A percentile compares a stretch with the other conserved stretches of the same genome.
These are phyloP conservation scores for Actenoides lindsayi DNA, from an alignment of 2,113 vertebrate genomes.

Conservation along the genomic window DNA sequence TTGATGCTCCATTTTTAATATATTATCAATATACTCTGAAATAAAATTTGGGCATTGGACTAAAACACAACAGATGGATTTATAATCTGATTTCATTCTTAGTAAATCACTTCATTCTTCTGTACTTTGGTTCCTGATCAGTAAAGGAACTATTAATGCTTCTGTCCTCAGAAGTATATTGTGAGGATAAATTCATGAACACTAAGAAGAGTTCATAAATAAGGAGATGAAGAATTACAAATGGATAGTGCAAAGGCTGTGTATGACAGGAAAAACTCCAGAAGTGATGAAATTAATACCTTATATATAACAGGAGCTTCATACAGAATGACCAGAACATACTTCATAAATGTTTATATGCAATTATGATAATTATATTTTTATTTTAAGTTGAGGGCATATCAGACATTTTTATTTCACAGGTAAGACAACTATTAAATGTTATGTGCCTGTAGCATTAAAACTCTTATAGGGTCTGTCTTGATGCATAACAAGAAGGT, in stretches of 20 bases:
- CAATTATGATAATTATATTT: neutral
- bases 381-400: neutral
- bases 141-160: neutral
- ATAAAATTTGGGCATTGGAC: neutral
- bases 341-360: neutral
- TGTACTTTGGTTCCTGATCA: neutral
- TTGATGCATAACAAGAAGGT: constrained; percentile 1
- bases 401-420: neutral
- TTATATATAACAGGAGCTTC: neutral
- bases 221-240: neutral
- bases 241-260: neutral
- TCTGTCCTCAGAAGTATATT: neutral
- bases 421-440: constrained; percentile 4
- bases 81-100: neutral
- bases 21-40: neutral
- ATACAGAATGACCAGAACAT: neutral
- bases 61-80: neutral
- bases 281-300: neutral
- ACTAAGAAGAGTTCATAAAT: neutral
- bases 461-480: constrained; percentile 27
- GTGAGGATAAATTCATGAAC: neutral
- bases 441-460: constrained; percentile 10
- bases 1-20: neutral
- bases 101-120: neutral
- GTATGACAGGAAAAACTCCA: neutral